phyloP scores from a whole-genome alignment of 1,140 invertebrate genomes.

The Dendrolimus punctatus region DNA sequence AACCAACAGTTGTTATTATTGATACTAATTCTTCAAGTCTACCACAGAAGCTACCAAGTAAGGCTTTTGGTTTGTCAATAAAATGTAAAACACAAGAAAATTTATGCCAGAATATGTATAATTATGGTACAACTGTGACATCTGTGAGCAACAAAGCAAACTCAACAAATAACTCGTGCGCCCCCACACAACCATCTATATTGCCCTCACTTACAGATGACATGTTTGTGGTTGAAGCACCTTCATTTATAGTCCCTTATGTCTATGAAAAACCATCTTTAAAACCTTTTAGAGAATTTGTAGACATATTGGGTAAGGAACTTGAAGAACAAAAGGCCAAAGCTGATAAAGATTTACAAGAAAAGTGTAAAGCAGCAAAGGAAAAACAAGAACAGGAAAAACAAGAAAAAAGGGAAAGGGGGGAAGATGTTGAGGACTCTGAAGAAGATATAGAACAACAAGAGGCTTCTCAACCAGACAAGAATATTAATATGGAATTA shows the following conservation, averaged over 20 bases:
- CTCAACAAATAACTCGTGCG: constrained; percentile 26
- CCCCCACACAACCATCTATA: constrained; percentile 65
- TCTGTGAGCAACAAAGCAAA: constrained; percentile 43
- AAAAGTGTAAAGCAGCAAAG: constrained; percentile 52
- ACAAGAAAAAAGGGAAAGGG: constrained; percentile 42
- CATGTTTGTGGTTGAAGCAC: constrained; percentile 92
- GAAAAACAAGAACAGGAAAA: constrained; percentile 47
- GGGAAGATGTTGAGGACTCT: constrained; percentile 34
- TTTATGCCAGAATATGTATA: constrained; percentile 57
- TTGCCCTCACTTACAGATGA: constrained; percentile 88
- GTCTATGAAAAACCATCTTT: constrained; percentile 92
- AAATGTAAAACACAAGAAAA: constrained; percentile 31
- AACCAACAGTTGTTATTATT: constrained; percentile 84
- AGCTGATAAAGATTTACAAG: constrained; percentile 43
- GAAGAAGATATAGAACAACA: constrained; percentile 24
- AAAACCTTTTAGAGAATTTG: constrained; percentile 83
- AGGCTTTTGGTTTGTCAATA: constrained; percentile 16
- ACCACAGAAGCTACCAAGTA: constrained; percentile 5
- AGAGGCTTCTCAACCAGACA: no score
- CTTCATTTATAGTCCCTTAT: constrained; percentile 93
- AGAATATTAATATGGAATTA: no score
- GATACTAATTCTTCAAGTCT: constrained; percentile 77
- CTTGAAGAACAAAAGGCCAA: constrained; percentile 71
- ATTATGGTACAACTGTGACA: constrained; percentile 57
- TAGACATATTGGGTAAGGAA: constrained; percentile 78